Base-by-base conservation (phyloP, 2,113 vertebrate species). In the Cettia cetti region DNA sequence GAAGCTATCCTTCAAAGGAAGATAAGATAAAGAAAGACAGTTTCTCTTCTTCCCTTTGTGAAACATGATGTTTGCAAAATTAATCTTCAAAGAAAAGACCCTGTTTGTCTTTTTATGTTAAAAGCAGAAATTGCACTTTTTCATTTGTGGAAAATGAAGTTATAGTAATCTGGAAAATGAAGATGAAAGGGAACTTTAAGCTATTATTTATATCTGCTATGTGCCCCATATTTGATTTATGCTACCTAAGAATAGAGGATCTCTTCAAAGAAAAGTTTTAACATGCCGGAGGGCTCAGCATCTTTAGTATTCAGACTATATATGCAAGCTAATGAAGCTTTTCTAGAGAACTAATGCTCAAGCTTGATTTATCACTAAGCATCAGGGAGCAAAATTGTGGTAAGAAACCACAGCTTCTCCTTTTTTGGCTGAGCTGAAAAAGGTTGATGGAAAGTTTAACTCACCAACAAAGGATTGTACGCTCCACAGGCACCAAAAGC, bases 381-480 rank as follows among this genome's bases (percentile, higher is more conserved):
- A 70, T 37, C 10, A 61, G 23, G 12, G 24, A 85, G 9, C 15
- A 89, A 85, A 80, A 78, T 4, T 2, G 20, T 31, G 5, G 3
- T 27, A 82, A 82, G 37, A 31, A 79, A 65, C 4, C 27, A 76
- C 12, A 59, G 15, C 16, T 87, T 52, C 39, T 68, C 7, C 20
- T 63, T 70, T 77, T 66, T 15, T 33, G 33, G 47, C 50, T 64
- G 52, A 79, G 11, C 49, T 65, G 31, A 47, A 50, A 53, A 91
- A 26, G 18, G 18, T 4, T 69, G 30, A 90, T 33, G 31, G 26
- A 47, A 70, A 40, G 15, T 27, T 82, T 64, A 82, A 97, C 98
- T 98, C 60, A 99, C 99, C 99, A 99, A 42, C 31, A 98, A 95
- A 42, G 99, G 98, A 97, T 99, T 99, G 96, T 99, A 99, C 57